Evolutionary conservation across 2,797 vertebrate species (phyloP).

Genomic region (Lepilemur septentrionalis): DNA sequence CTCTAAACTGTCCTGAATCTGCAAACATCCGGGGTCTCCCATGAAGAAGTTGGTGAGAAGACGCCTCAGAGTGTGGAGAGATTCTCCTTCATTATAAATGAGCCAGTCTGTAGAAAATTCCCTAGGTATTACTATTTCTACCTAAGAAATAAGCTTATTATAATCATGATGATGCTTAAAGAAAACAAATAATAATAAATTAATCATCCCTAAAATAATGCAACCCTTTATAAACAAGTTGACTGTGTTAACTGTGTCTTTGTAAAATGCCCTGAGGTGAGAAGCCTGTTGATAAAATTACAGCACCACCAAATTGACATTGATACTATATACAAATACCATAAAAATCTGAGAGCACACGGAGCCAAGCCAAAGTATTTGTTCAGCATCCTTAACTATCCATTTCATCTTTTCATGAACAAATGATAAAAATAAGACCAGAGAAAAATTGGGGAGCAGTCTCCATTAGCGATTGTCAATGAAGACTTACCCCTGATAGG

Average conservation of each 20-base stretch:
- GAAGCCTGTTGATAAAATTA: neutral
- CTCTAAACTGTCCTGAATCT: neutral
- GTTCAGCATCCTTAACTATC: neutral
- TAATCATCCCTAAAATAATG: neutral
- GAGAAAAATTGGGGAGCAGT: neutral
- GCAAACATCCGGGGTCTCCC: neutral
- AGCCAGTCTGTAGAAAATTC: neutral
- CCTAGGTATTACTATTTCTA: neutral
- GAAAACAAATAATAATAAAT: neutral
- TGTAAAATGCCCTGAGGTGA: neutral
- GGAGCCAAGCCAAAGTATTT: neutral
- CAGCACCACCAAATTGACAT: neutral
- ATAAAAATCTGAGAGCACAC: neutral
- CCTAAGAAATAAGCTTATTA: neutral
- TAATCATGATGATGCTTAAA: neutral
- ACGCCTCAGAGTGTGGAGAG: neutral
- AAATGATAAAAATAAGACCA: neutral
- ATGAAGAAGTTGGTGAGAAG: neutral
- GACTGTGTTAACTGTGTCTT: neutral
- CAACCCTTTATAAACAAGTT: neutral
- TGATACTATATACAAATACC: neutral
- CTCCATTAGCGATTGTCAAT: neutral
- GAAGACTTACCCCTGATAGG: neutral
- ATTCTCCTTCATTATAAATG: neutral
- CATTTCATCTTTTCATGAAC: neutral